Percentiles rank a stretch among this genome's conserved stretches.
Conservation (phyloP, 2,113 vertebrate species). For the Atherinomorus stipes region DNA sequence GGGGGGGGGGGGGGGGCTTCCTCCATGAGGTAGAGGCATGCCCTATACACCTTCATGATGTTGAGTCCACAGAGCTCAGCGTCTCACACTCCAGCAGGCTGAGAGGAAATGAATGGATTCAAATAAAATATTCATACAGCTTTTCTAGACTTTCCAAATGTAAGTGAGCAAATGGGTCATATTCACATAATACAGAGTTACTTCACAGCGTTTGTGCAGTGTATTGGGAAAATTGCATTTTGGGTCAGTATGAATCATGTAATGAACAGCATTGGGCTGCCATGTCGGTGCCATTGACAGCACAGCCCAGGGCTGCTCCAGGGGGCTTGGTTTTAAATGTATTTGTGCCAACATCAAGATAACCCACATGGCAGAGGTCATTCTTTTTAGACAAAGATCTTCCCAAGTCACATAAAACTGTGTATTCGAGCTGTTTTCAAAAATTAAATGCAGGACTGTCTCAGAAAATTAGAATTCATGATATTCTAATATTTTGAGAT, state of each 20-base stretch:
- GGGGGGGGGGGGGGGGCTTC: no score
- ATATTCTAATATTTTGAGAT: no score
- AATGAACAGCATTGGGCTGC: background rate
- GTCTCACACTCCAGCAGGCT: background rate
- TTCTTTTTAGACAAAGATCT: background rate
- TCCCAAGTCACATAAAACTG: background rate
- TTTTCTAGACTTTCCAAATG: constrained; percentile 17
- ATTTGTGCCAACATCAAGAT: background rate
- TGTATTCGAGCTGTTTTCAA: background rate
- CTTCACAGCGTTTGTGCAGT: background rate
- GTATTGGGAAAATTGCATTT: constrained; percentile 1
- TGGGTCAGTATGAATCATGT: constrained; percentile 11
- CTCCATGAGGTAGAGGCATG: background rate
- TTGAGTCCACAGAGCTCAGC: constrained; percentile 4
- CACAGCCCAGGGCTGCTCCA: background rate
- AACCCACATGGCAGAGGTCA: background rate
- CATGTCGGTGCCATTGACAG: constrained; percentile 7
- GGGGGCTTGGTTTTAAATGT: constrained; percentile 8
- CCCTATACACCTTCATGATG: background rate
- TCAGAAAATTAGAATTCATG: no score
- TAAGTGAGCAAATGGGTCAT: constrained; percentile 16
- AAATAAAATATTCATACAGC: constrained; percentile 13
- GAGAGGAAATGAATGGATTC: background rate
- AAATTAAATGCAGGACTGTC: no score
- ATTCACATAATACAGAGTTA: background rate